Evolutionary conservation across 2,888 invertebrate species (phyloP), one percentile per base, ranked within the genome.

Genomic region (Apamea crenata): DNA sequence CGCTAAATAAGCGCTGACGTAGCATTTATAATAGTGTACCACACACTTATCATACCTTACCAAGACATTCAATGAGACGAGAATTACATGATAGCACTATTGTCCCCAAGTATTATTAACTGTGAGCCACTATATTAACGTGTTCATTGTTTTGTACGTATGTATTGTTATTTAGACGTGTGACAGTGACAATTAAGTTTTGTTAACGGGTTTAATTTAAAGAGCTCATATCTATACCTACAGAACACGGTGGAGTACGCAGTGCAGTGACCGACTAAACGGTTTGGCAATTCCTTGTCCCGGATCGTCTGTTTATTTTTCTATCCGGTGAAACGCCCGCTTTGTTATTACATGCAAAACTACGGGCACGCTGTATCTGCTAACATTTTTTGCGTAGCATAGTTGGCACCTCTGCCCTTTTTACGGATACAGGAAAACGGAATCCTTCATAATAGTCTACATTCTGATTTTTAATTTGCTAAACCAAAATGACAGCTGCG

Each of bases 111-210:
- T 59, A 70, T 67, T 56, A 74, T 78, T 32, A 77, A 53, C 59
- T 0, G 80, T 29, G 73, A 14, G 59, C 32, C 14, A 29, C 32
- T 56, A 68, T 77, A 74, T 14, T 72, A 83, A 71, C 73, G 77
- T 77, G 59, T 44, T 53, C 80, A 87, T 85, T 87, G 87, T 87
- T 66, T 69, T 80, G 18, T 40, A 65, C 16, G 56, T 74, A 61
- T 10, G 65, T 56, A 72, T 80, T 79, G 65, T 83, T 63, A 32
- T 10, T 66, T 61, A 65, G 14, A 80, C 44, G 44, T 40, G 36
- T 72, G 56, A 53, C n/a, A 78, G 50, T 59, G n/a, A 69, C 72
- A 73, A 67, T 77, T 82, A 59, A 16, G 29, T 81, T 68, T 71
- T 67, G 73, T 66, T 66, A 21, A 65, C 59, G 59, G 18, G 61